Evolutionary conservation across 1,140 invertebrate species (phyloP), one percentile per base, ranked within the genome.

Genomic region (Ceratina japonica): DNA sequence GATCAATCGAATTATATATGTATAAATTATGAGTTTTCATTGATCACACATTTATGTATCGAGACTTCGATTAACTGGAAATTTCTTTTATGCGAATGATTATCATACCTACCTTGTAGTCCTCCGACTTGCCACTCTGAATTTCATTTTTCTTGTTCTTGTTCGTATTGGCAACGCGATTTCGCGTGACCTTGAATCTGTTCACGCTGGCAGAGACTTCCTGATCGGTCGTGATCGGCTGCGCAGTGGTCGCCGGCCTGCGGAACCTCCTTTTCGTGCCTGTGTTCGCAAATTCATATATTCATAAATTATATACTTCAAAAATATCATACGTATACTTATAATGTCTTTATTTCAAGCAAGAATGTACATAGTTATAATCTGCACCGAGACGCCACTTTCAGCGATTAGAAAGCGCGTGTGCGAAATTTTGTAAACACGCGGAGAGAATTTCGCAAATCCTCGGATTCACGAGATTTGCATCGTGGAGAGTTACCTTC

Each of bases 181-280:
- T 93, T 61, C 94, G 92, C 84, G 95, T 94, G n/a, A 96, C 93
- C 87, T 95, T 95, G 59, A 95, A 95, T 91, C 94, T 94, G 91
- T 94, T 94, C 89, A 93, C 95, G 91, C 93, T 95, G 10, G 94
- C 93, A 20, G 94, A 94, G 49, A 94, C 93, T 83, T 94, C 94
- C 93, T 96, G 93, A 92, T 96, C 94, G 80, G 87, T 93, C 15
- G 92, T 92, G 27, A 88, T 85, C 51, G 90, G 90, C 24, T 91
- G 88, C 66, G 90, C 88, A 16, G 90, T 86, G 22, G 91, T 92
- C n/a, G 91, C 91, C 61, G 93, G 93, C 68, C 94, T 90, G 16
- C 93, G 91, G 75, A 94, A 90, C 88, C 94, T 89, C 86, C 94
- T 92, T 77, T 93, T 92, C 54, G 92, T 91, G 79, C 90, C 93